These are phyloP conservation scores for Iphiclides podalirius DNA, from an alignment of 2,888 invertebrate species.

Conservation along the genomic window DNA sequence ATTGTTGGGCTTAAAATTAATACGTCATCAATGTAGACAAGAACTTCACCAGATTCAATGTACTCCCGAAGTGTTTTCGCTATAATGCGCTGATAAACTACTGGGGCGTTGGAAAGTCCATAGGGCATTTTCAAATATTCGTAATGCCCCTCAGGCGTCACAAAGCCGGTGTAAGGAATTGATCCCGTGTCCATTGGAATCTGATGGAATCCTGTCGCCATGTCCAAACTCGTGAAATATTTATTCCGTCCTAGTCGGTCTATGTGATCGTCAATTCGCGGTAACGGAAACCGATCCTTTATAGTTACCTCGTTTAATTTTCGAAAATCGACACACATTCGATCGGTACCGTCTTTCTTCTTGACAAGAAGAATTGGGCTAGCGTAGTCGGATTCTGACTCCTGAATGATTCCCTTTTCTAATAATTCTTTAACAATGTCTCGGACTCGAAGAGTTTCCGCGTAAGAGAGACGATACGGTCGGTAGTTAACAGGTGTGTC, in stretches of 20 bases:
- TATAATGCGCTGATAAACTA: constrained; percentile 21
- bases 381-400: constrained; percentile 5
- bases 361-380: constrained; percentile 25
- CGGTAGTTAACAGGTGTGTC: neutral
- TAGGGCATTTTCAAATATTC: constrained; percentile 25
- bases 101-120: constrained; percentile 22
- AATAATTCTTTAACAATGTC: neutral
- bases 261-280: constrained; percentile 17
- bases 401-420: neutral
- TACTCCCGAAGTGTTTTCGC: constrained; percentile 7
- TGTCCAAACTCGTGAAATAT: constrained; percentile 22
- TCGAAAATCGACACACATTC: constrained; percentile 14
- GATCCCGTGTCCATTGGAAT: neutral
- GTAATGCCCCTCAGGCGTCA: constrained; percentile 19
- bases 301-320: constrained; percentile 27
- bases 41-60: constrained; percentile 12
- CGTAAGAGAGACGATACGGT: neutral
- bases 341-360: constrained; percentile 22
- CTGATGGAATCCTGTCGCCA: constrained; percentile 19
- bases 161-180: constrained; percentile 4
- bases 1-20: neutral
- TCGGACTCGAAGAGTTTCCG: neutral
- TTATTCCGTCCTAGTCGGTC: constrained; percentile 10
- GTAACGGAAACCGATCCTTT: constrained; percentile 27
- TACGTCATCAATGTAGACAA: constrained; percentile 26